Evolutionary conservation across 2,113 vertebrate species (phyloP), one percentile per base, ranked within the genome.

Genomic region (Oncorhynchus tshawytscha): DNA sequence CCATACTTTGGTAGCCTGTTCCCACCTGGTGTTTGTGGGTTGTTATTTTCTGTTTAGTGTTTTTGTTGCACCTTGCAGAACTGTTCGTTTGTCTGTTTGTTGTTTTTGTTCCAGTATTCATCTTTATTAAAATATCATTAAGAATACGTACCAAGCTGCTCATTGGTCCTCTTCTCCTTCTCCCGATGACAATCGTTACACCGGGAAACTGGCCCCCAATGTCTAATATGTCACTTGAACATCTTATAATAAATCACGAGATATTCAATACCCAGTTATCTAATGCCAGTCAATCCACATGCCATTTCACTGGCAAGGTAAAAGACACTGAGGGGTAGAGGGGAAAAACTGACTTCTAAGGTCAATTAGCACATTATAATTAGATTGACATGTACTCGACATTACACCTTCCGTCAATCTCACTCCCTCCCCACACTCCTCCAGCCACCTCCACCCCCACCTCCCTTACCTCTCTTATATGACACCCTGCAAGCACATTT

Each of bases 321-420:
- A 13, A 71, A n/a, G 6, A 59, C 31, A 62, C 25, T 9, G 64
- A n/a, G 3, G 11, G 5, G 20, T 9, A 64, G 22, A 9, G 22
- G 71, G 80, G 49, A 0, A 25, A 51, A 76, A 74, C 45, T 11
- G 39, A 70, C 68, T 77, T 66, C 60, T 60, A 27, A 7, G 59
- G 60, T 70, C 71, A 13, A 80, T 79, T 68, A 84, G 67, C 71
- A 18, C 72, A 69, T 87, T 85, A 79, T 87, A 90, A 86, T 87
- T 87, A 86, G 85, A 73, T 72, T 91, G 89, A 90, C 88, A 89
- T 90, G 91, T 88, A 83, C 71, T 75, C 70, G 45, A 91, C 85
- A 85, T 86, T 85, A 81, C 75, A 8, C 77, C 84, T 81, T 85
- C 82, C 79, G 84, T 88, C 85, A 88, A 27, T 87, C 83, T 89